These are phyloP conservation scores for Eupithecia abbreviata DNA, from an alignment of 2,888 invertebrate species.

Conservation along the genomic window DNA sequence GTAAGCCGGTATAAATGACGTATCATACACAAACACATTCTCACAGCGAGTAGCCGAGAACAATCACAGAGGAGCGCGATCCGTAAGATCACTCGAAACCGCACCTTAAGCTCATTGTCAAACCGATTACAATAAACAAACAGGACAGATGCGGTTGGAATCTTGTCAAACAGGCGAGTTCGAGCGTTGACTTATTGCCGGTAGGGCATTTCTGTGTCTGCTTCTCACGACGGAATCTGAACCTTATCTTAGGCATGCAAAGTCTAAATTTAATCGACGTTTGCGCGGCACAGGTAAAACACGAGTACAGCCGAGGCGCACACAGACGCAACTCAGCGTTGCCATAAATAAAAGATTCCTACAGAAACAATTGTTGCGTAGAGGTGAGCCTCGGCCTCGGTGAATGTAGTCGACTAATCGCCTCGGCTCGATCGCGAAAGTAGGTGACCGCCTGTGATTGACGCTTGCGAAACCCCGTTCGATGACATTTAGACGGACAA, in stretches of 20 bases:
- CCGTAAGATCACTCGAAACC: conserved; percentile 82
- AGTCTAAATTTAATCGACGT: conserved; percentile 48
- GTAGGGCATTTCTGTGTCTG: conserved; percentile 79
- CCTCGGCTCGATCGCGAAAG: conserved; percentile 81
- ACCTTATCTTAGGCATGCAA: conserved; percentile 50
- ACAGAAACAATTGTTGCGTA: conserved; percentile 84
- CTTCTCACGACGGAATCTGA: conserved; percentile 46
- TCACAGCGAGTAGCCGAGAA: conserved; percentile 74
- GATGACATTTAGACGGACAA: conserved; percentile 82
- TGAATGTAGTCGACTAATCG: conserved; percentile 82
- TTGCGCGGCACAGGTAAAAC: conserved; percentile 75
- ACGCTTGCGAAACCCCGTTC: conserved; percentile 82
- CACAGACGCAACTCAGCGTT: conserved; percentile 69
- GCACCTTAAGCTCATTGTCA: conserved; percentile 84
- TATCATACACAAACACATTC: conserved; percentile 80
- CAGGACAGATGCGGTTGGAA: conserved; percentile 84
- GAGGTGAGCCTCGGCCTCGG: conserved; percentile 80
- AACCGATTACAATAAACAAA: conserved; percentile 85
- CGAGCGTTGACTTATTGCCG: conserved; percentile 84
- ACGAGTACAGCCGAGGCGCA: conserved; percentile 74
- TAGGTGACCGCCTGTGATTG: conserved; percentile 83
- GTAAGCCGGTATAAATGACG: conserved; percentile 81
- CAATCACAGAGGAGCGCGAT: conserved; percentile 74
- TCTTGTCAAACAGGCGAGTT: conserved; percentile 84
- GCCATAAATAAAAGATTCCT: conserved; percentile 84